Evolutionary conservation across 2,113 vertebrate species (phyloP).

Genomic region (Trematomus loennbergii): DNA sequence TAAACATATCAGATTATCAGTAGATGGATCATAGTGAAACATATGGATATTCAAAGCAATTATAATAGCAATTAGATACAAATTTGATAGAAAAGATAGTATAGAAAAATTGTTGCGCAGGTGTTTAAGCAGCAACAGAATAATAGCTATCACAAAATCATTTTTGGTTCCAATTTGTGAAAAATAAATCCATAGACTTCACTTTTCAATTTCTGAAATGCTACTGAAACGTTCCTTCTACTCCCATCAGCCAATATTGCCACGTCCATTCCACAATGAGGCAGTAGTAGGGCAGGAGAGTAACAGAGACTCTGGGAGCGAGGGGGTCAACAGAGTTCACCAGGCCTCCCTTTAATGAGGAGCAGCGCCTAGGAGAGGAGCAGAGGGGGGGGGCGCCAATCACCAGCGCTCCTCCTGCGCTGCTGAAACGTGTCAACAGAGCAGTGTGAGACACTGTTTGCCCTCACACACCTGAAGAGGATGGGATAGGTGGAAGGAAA

Average conservation of each 20-base stretch:
- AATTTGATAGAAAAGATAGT: too few species aligned
- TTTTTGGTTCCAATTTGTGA: too few species aligned
- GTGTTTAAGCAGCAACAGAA: too few species aligned
- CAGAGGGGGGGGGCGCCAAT: slow-evolving; percentile 28
- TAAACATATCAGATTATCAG: too few species aligned
- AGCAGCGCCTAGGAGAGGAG: slow-evolving; percentile 26
- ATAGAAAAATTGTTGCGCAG: too few species aligned
- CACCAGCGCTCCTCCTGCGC: slow-evolving; percentile 7
- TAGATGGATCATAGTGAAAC: too few species aligned
- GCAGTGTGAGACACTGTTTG: slow-evolving; percentile 48
- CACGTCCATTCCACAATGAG: not conserved
- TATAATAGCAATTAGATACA: too few species aligned
- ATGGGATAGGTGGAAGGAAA: slow-evolving; percentile 20
- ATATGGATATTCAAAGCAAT: too few species aligned
- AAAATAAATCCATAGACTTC: slow-evolving; percentile 16
- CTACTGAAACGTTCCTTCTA: not conserved
- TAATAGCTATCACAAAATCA: too few species aligned
- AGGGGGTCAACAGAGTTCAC: slow-evolving; percentile 53
- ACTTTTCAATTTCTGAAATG: not conserved
- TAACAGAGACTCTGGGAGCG: slow-evolving; percentile 26
- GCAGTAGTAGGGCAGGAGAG: slow-evolving; percentile 18
- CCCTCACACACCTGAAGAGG: slow-evolving; percentile 54
- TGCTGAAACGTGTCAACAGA: slow-evolving; percentile 63
- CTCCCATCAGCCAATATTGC: not conserved
- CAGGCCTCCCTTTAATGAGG: slow-evolving; percentile 28